Conservation (phyloP, 2,888 invertebrate species). For the Caenorhabditis sp. region DNA sequence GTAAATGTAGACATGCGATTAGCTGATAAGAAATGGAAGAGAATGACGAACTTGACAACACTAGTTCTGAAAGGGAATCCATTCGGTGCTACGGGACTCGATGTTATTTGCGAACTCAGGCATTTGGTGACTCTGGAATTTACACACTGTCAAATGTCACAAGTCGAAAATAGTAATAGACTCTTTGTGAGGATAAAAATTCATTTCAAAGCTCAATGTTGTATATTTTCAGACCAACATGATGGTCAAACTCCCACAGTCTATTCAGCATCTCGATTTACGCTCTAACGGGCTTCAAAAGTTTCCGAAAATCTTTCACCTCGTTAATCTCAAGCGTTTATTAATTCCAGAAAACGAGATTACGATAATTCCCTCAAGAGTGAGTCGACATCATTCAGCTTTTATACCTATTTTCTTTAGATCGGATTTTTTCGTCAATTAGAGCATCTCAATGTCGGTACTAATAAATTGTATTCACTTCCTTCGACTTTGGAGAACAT, state of each 20-base stretch:
- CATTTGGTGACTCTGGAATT: neutral
- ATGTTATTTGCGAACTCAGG: neutral
- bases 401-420: too few relatives aligned
- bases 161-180: too few relatives aligned
- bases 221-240: neutral
- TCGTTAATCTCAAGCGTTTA: neutral
- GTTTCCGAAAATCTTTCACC: neutral
- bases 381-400: too few relatives aligned
- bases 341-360: neutral
- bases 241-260: neutral
- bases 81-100: neutral
- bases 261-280: neutral
- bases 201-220: neutral
- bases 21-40: conserved; percentile 18
- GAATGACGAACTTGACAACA: conserved; percentile 5
- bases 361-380: neutral
- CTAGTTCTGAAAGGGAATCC: conserved; percentile 22
- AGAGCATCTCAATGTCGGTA: neutral
- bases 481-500: neutral
- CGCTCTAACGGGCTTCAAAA: neutral
- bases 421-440: neutral
- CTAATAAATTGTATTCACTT: neutral
- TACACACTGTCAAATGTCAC: neutral
- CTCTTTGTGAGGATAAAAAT: too few relatives aligned
- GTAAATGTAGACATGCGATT: conserved; percentile 10